Percentiles rank a stretch among this genome's conserved stretches.
Evolutionary conservation across 2,888 invertebrate species (phyloP).

Genomic region (Cryptophagus acutangulus): DNA sequence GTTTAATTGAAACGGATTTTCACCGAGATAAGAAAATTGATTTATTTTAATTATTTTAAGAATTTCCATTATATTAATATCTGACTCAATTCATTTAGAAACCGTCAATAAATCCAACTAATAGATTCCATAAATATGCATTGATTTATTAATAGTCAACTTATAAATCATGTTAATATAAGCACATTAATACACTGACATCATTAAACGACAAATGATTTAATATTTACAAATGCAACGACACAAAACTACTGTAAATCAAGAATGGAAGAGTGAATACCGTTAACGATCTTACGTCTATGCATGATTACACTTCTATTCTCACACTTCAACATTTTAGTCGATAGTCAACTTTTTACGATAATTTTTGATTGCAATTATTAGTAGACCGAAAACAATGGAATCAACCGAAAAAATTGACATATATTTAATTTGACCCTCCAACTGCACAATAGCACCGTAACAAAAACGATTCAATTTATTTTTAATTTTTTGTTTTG

Average conservation of each 20-base stretch:
- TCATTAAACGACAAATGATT: conserved; percentile 37
- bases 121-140: conserved; percentile 32
- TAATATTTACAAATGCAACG: conserved; percentile 32
- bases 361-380: conserved; percentile 12
- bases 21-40: conserved; percentile 22
- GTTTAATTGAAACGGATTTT: too few relatives aligned
- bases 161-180: conserved; percentile 37
- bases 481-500: neutral
- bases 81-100: conserved; percentile 26
- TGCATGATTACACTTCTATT: conserved; percentile 38
- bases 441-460: conserved; percentile 4
- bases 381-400: conserved; percentile 34
- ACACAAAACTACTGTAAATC: conserved; percentile 25
- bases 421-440: conserved; percentile 23
- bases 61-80: conserved; percentile 24
- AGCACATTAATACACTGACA: conserved; percentile 34
- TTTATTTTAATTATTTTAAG: conserved; percentile 22
- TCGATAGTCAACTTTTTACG: conserved; percentile 29
- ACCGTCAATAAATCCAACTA: conserved; percentile 31
- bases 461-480: neutral
- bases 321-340: conserved; percentile 38
- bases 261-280: conserved; percentile 26
- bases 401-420: conserved; percentile 29
- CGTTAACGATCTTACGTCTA: conserved; percentile 33
- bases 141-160: conserved; percentile 34